A percentile compares a stretch with the other conserved stretches of the same genome.
Evolutionary conservation across 2,888 invertebrate species (phyloP).

Genomic region (Hermaeophaga mercurialis): DNA sequence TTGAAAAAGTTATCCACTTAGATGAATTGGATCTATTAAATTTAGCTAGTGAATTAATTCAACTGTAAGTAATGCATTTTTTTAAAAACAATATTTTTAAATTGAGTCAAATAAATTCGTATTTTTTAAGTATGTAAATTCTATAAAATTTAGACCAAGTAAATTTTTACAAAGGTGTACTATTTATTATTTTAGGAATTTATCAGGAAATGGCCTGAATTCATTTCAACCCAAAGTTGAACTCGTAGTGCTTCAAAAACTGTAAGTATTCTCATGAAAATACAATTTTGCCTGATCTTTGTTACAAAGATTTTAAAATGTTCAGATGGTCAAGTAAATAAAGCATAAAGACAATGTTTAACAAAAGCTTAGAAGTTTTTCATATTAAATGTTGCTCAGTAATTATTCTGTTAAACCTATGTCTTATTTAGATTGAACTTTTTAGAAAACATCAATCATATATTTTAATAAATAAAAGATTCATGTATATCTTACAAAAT

Average conservation of each 20-base stretch:
- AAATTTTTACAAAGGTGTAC: slow-evolving; percentile 12
- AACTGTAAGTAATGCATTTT: slow-evolving; percentile 63
- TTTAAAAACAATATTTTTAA: not conserved
- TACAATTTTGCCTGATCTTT: too few relatives aligned
- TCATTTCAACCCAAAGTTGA: slow-evolving; percentile 66
- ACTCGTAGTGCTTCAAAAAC: slow-evolving; percentile 69
- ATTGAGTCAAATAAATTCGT: too few relatives aligned
- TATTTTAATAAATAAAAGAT: not conserved
- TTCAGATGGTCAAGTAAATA: too few relatives aligned
- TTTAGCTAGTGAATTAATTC: slow-evolving; percentile 66
- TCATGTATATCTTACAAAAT: not conserved
- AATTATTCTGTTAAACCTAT: too few relatives aligned
- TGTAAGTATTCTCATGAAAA: slow-evolving; percentile 68
- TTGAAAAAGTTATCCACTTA: slow-evolving; percentile 60
- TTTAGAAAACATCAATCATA: too few relatives aligned
- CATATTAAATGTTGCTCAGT: too few relatives aligned
- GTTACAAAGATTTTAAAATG: too few relatives aligned
- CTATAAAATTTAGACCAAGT: too few relatives aligned
- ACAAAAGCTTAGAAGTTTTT: too few relatives aligned
- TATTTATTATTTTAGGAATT: slow-evolving; percentile 62
- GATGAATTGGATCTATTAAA: slow-evolving; percentile 68
- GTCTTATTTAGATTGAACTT: too few relatives aligned
- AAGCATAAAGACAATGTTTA: too few relatives aligned
- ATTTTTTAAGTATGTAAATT: too few relatives aligned
- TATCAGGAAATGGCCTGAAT: slow-evolving; percentile 68